phyloP scores from a whole-genome alignment of 2,888 invertebrate genomes.

The Nephrotoma guestfalica region DNA sequence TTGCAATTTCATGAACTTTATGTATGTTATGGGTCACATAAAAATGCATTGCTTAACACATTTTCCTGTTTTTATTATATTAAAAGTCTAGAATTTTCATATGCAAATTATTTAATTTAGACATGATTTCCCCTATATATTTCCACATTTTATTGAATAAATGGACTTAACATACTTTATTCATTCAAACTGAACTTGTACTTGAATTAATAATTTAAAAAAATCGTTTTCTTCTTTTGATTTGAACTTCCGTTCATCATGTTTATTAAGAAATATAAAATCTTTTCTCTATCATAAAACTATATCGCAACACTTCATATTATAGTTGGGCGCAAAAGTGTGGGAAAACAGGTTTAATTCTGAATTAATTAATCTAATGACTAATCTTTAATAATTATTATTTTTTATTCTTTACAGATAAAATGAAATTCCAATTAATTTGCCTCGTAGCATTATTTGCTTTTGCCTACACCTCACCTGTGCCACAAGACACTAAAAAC shows the following conservation, averaged over 20 bases:
- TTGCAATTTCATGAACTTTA: not conserved
- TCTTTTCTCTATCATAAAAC: not conserved
- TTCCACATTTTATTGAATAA: not conserved
- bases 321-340: not conserved
- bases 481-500: slow-evolving; percentile 26
- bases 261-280: not conserved
- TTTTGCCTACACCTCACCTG: slow-evolving; percentile 21
- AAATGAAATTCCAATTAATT: slow-evolving; percentile 27
- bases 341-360: not conserved
- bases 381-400: not conserved
- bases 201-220: not conserved
- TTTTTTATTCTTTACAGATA: slow-evolving; percentile 13
- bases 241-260: not conserved
- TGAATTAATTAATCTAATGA: not conserved
- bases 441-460: slow-evolving; percentile 22
- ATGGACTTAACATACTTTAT: not conserved
- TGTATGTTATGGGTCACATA: not conserved
- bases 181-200: slow-evolving; percentile 1
- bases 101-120: not conserved
- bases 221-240: not conserved
- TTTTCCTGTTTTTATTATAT: not conserved
- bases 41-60: not conserved
- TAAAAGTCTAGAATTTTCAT: not conserved
- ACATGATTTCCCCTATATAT: not conserved
- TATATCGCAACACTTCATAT: not conserved